Evolutionary conservation across 2,797 vertebrate species (phyloP).

Genomic region (Lacerta viridis): DNA sequence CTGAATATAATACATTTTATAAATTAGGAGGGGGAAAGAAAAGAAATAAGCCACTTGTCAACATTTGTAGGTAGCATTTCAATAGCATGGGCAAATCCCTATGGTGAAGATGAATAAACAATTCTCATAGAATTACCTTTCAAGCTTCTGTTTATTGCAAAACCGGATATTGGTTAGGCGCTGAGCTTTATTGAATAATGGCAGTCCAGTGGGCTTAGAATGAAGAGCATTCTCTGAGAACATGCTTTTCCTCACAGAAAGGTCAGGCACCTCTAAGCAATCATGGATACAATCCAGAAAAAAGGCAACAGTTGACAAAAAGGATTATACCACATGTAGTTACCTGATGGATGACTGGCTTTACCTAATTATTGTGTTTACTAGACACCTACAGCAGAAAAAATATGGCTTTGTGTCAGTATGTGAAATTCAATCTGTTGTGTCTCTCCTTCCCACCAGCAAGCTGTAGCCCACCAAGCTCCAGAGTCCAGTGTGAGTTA

Average conservation of each 20-base stretch:
- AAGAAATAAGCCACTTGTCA: conserved; percentile 57
- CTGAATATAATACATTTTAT: conserved; percentile 50
- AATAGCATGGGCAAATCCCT: conserved; percentile 65
- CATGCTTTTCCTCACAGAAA: conserved; percentile 30
- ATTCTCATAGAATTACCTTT: conserved; percentile 73
- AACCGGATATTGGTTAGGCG: conserved; percentile 69
- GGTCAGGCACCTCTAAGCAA: conserved; percentile 46
- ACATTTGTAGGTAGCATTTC: conserved; percentile 68
- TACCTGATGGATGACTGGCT: conserved; percentile 51
- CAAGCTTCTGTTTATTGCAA: conserved; percentile 68
- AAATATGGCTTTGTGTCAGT: neutral
- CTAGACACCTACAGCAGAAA: neutral
- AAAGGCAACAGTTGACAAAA: conserved; percentile 46
- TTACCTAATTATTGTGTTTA: conserved; percentile 40
- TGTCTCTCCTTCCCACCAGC: neutral
- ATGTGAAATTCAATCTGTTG: neutral
- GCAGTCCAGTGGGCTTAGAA: conserved; percentile 48
- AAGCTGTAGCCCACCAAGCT: neutral
- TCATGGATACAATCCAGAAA: conserved; percentile 37
- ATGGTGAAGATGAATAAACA: conserved; percentile 72
- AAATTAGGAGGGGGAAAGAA: conserved; percentile 54
- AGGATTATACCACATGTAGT: conserved; percentile 50
- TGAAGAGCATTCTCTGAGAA: conserved; percentile 48
- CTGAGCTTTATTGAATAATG: conserved; percentile 61
- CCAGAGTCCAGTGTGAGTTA: neutral